A percentile compares a stretch with the other conserved stretches of the same genome.
Conservation (phyloP, 2,113 vertebrate genomes). For the Pangasianodon hypophthalmus region DNA sequence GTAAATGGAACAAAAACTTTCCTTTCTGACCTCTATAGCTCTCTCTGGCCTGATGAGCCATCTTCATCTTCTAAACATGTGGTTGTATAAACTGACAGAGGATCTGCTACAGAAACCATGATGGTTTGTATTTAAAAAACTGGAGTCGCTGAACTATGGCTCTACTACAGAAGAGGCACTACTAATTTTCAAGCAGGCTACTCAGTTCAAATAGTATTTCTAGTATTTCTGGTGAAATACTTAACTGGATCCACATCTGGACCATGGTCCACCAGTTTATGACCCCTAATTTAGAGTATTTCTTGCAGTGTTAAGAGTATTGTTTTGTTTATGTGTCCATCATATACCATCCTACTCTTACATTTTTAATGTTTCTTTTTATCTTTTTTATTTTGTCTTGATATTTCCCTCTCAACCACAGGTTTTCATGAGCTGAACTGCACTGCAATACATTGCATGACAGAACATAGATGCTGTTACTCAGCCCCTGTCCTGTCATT, state of each 20-base stretch:
- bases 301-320: background rate
- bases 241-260: background rate
- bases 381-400: background rate
- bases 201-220: background rate
- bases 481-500: conserved; percentile 17
- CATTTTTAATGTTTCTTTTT: background rate
- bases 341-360: background rate
- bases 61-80: background rate
- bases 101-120: background rate
- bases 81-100: background rate
- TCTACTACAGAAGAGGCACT: background rate
- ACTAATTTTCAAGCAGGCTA: background rate
- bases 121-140: background rate
- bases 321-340: background rate
- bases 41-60: background rate
- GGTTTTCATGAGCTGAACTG: background rate
- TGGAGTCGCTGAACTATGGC: background rate
- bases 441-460: background rate
- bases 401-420: background rate
- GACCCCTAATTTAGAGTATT: background rate
- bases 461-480: conserved; percentile 16
- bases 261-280: background rate
- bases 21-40: background rate
- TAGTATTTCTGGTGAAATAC: background rate
- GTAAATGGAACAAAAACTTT: background rate